Evolutionary conservation across 2,113 vertebrate genomes (phyloP).

Genomic region (Rhizomys pruinosus): DNA sequence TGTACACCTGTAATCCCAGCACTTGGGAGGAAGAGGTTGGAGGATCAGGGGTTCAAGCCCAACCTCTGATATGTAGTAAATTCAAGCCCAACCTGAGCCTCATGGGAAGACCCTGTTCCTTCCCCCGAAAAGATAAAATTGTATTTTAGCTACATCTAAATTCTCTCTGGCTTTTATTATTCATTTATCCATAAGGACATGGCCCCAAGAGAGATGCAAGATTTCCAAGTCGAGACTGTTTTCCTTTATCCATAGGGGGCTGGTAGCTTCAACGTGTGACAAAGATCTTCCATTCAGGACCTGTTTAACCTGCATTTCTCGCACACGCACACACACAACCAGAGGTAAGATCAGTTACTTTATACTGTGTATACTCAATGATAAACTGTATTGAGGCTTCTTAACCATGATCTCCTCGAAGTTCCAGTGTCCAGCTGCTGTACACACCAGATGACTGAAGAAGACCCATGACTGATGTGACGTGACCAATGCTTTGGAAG

Average conservation of each 20-base stretch:
- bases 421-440: slow-evolving; percentile 63
- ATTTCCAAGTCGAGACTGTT: background rate
- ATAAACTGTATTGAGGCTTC: slow-evolving; percentile 68
- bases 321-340: background rate
- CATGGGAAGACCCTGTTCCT: too few relatives aligned
- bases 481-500: slow-evolving; percentile 2
- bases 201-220: slow-evolving; percentile 12
- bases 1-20: background rate
- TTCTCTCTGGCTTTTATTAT: slow-evolving; percentile 10
- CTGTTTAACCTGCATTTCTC: background rate
- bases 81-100: background rate
- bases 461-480: slow-evolving; percentile 17
- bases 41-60: background rate
- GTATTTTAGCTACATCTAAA: slow-evolving; percentile 34
- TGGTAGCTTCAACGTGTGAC: background rate
- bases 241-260: background rate
- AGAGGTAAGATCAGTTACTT: slow-evolving; percentile 13
- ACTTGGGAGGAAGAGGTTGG: background rate
- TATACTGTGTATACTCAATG: background rate
- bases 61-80: background rate
- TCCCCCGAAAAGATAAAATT: background rate
- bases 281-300: background rate
- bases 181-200: too few relatives aligned
- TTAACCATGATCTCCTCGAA: slow-evolving; percentile 58
- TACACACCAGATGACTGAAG: slow-evolving; percentile 34